phyloP scores from a whole-genome alignment of 2,888 invertebrate species.

The Schrankia costaestrigalis region DNA sequence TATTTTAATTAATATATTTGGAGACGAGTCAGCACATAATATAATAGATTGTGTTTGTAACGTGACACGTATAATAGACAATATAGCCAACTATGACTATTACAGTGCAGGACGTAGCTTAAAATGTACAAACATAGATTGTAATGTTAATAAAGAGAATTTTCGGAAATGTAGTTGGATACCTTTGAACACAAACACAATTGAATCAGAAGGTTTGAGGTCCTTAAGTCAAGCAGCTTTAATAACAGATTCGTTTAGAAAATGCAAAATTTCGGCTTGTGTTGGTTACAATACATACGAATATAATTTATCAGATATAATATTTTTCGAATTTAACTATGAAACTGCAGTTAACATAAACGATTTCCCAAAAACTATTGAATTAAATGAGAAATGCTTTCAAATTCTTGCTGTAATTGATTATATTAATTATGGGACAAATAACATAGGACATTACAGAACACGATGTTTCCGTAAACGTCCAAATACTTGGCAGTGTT shows the following conservation, averaged over 20 bases:
- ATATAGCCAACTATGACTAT: constrained; percentile 3
- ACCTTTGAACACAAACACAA: constrained; percentile 5
- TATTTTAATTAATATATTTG: constrained; percentile 6
- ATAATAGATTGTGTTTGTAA: constrained; percentile 6
- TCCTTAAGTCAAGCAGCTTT: constrained; percentile 3
- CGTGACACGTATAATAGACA: constrained; percentile 4
- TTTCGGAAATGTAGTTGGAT: constrained; percentile 8
- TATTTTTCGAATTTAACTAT: constrained; percentile 4
- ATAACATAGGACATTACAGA: constrained; percentile 42
- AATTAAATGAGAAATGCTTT: constrained; percentile 2
- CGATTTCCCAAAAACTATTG: constrained; percentile 2
- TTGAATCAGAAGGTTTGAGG: constrained; percentile 6
- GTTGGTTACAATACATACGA: constrained; percentile 3
- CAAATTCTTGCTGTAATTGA: constrained; percentile 2
- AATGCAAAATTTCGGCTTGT: constrained; percentile 4
- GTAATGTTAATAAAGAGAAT: constrained; percentile 5
- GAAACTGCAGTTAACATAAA: constrained; percentile 1
- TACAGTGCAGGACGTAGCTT: constrained; percentile 7
- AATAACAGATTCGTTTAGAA: constrained; percentile 1
- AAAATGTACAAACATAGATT: constrained; percentile 8
- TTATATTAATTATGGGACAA: neutral
- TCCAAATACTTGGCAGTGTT: constrained; percentile 5
- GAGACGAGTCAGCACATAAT: constrained; percentile 4
- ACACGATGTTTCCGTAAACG: constrained; percentile 5
- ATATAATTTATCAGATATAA: constrained; percentile 3